Evolutionary conservation across 2,113 vertebrate species (phyloP).

Genomic region (Orientallactaga bullata): DNA sequence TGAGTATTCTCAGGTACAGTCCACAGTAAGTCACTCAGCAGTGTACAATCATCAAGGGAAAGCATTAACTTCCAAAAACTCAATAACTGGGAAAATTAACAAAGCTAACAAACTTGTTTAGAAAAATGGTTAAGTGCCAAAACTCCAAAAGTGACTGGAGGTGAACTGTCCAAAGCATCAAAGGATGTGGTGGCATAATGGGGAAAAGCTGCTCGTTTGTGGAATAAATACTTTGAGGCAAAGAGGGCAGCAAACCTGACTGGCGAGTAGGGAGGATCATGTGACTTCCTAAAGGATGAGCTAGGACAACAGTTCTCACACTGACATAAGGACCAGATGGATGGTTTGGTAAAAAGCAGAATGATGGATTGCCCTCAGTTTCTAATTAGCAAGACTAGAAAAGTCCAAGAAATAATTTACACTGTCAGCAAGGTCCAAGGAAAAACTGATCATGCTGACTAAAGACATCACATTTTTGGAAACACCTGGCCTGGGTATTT

Average conservation of each 20-base stretch:
- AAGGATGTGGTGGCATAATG: neutral
- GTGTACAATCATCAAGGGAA: neutral
- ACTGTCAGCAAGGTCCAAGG: neutral
- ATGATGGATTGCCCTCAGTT: neutral
- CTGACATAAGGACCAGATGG: neutral
- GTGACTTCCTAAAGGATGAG: neutral
- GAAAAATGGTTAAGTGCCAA: neutral
- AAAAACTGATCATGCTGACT: neutral
- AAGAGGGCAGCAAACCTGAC: neutral
- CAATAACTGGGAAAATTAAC: neutral
- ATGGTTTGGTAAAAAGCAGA: neutral
- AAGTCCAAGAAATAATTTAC: neutral
- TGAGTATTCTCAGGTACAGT: neutral
- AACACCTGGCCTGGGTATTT: neutral
- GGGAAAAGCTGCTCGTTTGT: neutral
- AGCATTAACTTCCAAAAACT: neutral
- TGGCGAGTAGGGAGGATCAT: neutral
- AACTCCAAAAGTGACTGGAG: constrained; percentile 2
- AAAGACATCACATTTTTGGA: neutral
- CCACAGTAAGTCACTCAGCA: neutral
- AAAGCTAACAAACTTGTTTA: neutral
- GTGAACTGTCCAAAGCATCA: neutral
- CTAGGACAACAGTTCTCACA: constrained; percentile 13
- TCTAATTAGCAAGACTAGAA: neutral
- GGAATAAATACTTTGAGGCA: neutral